Conservation (phyloP, 2,113 vertebrate genomes). For the Eurystomus gularis region DNA sequence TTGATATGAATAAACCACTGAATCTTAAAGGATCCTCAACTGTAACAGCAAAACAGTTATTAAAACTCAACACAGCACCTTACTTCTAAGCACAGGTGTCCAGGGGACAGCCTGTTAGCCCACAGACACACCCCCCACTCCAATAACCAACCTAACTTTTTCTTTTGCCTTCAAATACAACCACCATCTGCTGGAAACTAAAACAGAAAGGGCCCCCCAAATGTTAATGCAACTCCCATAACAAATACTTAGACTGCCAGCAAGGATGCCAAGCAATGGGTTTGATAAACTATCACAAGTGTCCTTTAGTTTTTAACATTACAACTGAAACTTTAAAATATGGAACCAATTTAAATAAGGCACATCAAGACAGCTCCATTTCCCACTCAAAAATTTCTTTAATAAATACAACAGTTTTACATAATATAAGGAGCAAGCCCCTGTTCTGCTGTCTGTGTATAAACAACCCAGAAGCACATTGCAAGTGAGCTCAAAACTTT, state of each 20-base stretch:
- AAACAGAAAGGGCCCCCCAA: background rate
- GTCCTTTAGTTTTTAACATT: background rate
- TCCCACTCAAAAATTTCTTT: background rate
- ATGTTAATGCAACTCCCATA: background rate
- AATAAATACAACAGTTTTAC: background rate
- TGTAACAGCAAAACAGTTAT: background rate
- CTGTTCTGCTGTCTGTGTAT: background rate
- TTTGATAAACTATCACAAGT: background rate
- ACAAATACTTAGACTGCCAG: background rate
- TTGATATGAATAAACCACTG: background rate
- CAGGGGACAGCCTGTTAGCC: background rate
- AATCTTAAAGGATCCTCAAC: background rate
- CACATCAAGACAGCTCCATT: background rate
- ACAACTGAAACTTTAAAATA: background rate
- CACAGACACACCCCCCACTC: background rate
- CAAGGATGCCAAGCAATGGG: background rate
- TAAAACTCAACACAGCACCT: background rate
- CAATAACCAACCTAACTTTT: background rate
- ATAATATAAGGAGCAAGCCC: accelerated
- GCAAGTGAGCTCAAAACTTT: background rate
- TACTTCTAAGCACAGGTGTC: background rate
- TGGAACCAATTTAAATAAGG: background rate
- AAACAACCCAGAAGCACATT: background rate
- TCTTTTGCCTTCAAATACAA: background rate
- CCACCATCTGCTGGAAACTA: background rate